A percentile compares a stretch with the other conserved stretches of the same genome.
Conservation (phyloP, 2,797 vertebrate species). For the Linurgus olivaceus region DNA sequence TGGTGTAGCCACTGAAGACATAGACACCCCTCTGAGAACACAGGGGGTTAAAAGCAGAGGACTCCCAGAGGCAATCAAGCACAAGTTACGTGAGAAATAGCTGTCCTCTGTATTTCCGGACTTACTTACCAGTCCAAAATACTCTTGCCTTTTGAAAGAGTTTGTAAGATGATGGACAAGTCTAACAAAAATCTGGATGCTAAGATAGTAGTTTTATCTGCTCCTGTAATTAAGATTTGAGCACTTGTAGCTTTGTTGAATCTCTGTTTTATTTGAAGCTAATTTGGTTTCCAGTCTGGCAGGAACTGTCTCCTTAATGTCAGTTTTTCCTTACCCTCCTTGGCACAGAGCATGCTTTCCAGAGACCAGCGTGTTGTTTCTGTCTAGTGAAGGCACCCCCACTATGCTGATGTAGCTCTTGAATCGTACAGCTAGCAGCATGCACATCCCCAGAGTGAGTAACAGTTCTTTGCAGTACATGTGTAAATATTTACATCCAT, state of each 20-base stretch:
- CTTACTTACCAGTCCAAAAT: background rate
- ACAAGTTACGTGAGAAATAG: background rate
- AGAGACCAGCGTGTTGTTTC: background rate
- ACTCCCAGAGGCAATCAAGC: fast-evolving
- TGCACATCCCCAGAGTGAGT: background rate
- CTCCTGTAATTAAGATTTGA: background rate
- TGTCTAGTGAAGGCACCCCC: background rate
- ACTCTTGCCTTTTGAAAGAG: background rate
- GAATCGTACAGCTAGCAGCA: background rate
- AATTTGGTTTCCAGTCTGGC: background rate
- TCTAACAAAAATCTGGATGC: background rate
- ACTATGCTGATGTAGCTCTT: background rate
- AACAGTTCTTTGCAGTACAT: background rate
- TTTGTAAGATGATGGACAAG: background rate
- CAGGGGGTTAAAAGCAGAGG: background rate
- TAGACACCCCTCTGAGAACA: background rate
- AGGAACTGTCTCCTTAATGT: background rate
- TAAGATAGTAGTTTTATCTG: background rate
- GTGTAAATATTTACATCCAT: conserved; percentile 51
- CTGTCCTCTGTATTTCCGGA: background rate
- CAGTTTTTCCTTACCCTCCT: background rate
- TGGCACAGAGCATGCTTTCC: background rate
- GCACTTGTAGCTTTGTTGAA: background rate
- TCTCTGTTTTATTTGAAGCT: background rate
- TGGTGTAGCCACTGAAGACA: background rate